Base-by-base conservation (phyloP, 2,888 invertebrate species). In the Morpho helenor region DNA sequence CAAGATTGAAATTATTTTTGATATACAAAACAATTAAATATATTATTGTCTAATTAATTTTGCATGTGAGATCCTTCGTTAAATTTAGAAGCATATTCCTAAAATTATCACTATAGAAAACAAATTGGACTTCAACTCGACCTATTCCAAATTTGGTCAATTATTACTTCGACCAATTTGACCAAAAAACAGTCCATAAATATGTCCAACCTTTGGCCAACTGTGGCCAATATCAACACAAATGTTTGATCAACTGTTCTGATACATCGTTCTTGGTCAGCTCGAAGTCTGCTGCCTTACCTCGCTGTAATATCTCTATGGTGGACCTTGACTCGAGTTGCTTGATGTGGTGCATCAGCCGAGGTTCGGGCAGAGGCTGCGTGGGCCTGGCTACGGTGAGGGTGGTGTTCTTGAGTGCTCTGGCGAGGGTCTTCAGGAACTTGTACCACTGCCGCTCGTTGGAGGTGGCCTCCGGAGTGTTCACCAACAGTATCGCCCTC, bases 371-470 rank as follows among this genome's bases (percentile, higher is more conserved):
- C 6, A 89, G 56, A 0, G 81, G 80, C 0, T 75, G 66, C 0
- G 75, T 40, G 0, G 90, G 88, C 8, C 73, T 77, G 0, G 86
- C 84, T 0, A 88, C 82, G 2, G 66, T 73, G 0, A 87, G 56
- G 0, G 68, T 74, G 0, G 87, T 82, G 63, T 78, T 80, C 10
- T 87, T 87, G 1, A 91, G 70, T 0, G 91, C 85, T 41, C 92
- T 76, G 0, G 91, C 88, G 52, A 92, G 75, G 0, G 86, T 87
- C 60, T 87, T 83, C 6, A 93, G 81, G 78, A 93, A 93, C 62
- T 88, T 88, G 8, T 81, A 88, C 92, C 93, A 93, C 57, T 89
- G 89, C 0, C 88, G 72, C 59, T 89, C 90, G 75, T 81, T 85
- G 2, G 87, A 76, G 0, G 86, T 86, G 10, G 88, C 84, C 59